Conservation (phyloP, 2,797 vertebrate genomes). For the Gymnothorax javanicus region DNA sequence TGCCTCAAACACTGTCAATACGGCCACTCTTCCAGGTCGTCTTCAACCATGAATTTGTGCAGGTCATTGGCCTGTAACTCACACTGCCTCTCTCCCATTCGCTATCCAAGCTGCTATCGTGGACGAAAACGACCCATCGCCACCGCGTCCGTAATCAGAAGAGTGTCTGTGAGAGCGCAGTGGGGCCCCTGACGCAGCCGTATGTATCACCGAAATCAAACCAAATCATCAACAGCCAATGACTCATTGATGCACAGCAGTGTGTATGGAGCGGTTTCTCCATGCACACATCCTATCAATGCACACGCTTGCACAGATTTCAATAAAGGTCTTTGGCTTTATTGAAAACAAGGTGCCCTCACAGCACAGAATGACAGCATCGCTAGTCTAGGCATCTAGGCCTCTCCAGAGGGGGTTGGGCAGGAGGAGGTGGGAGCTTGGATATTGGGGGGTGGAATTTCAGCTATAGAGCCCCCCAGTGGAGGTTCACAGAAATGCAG, state of each 20-base stretch:
- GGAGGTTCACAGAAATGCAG: slow-evolving; percentile 68
- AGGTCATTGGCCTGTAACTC: neutral
- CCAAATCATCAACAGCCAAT: slow-evolving; percentile 10
- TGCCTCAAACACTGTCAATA: neutral
- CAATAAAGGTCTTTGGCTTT: slow-evolving; percentile 66
- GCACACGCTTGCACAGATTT: slow-evolving; percentile 65
- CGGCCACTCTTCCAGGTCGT: neutral
- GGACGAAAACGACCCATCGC: neutral
- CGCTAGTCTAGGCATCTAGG: slow-evolving; percentile 59
- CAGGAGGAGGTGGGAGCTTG: too few species aligned
- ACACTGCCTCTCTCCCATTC: neutral
- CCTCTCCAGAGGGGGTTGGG: slow-evolving; percentile 52
- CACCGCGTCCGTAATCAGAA: neutral
- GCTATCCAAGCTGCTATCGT: neutral
- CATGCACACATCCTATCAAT: slow-evolving; percentile 41
- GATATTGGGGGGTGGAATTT: slow-evolving; percentile 49
- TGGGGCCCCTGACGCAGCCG: neutral
- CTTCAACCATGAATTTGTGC: neutral
- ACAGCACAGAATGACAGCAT: slow-evolving; percentile 67
- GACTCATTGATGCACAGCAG: neutral
- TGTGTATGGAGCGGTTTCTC: neutral
- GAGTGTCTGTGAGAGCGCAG: slow-evolving; percentile 7
- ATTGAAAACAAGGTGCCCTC: slow-evolving; percentile 63
- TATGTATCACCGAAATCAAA: neutral
- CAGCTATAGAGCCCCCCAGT: slow-evolving; percentile 75